phyloP scores from a whole-genome alignment of 2,888 invertebrate species.

The Trisateles emortualis region DNA sequence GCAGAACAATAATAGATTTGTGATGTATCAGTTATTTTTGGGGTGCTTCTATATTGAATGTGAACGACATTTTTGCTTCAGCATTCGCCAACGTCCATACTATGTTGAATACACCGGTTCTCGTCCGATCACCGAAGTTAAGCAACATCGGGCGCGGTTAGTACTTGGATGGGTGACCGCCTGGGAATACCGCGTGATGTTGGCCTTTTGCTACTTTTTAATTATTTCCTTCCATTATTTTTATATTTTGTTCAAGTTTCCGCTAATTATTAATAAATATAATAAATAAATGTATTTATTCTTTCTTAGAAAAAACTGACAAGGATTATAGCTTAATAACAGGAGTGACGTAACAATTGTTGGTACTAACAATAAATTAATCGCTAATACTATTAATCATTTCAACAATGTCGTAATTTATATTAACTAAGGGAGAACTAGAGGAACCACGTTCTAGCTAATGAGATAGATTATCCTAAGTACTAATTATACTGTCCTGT shows the following conservation, averaged over 20 bases:
- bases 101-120: constrained; percentile 78
- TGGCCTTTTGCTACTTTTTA: no score
- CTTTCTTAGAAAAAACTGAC: no score
- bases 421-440: constrained; percentile 65
- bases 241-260: no score
- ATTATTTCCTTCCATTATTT: no score
- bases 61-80: no score
- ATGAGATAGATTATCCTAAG: constrained; percentile 27
- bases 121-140: constrained; percentile 82
- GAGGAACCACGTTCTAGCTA: constrained; percentile 26
- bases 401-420: constrained; percentile 67
- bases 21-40: no score
- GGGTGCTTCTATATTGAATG: no score
- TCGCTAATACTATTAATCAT: constrained; percentile 63
- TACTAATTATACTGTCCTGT: no score
- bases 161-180: constrained; percentile 72
- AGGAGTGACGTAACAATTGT: constrained; percentile 29
- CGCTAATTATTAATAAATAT: no score
- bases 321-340: constrained; percentile 21
- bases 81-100: constrained; percentile 66
- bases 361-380: constrained; percentile 48
- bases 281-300: no score
- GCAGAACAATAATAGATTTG: no score
- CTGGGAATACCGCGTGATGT: no score
- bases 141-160: constrained; percentile 79